Evolutionary conservation across 1,140 invertebrate genomes (phyloP), one percentile per base, ranked within the genome.

Genomic region (Drosophila repleta): DNA sequence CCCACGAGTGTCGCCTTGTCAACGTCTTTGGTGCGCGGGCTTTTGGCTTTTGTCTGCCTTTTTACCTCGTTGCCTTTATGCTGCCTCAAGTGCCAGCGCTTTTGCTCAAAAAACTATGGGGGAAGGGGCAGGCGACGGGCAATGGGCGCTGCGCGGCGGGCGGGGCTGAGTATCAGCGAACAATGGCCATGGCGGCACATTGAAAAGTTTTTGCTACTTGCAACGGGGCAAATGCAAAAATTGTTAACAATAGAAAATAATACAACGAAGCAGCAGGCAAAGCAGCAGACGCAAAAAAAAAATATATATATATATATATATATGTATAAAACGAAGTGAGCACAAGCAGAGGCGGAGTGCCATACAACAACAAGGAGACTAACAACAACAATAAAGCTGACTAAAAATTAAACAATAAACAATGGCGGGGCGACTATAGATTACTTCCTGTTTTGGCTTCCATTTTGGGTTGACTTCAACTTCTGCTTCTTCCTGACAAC

Each of bases 331-430:
- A 41, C 35, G 53, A 24, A 74, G 20, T 52, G 45, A 48, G 17
- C 24, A 24, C 8, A 20, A 13, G 60, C 18, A 39, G 52, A 46
- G 45, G 18, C 20, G 18, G 45, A 24, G 45, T 21, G 39, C 39
- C 39, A 17, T 17, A 43, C 15, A 43, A 65, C 51, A 79, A 71
- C 39, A 63, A 60, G 37, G 76, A 72, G 62, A 72, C 41, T 52
- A 72, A 65, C 52, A 79, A 66, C 48, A 67, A 61, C 43, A 79
- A 69, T 41, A 57, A 74, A 74, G 80, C 74, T 74, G 83, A 76
- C 83, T 87, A 88, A 87, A 87, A 87, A 87, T 87, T 87, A 87
- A 87, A 88, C 83, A 87, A 88, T 87, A 87, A 87, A 87, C 83
- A 87, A 89, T 88, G 76, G 79, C 79, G 83, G 43, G 70, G 83